Evolutionary conservation across 1,140 invertebrate species (phyloP).

Genomic region (Dreissena polymorpha): DNA sequence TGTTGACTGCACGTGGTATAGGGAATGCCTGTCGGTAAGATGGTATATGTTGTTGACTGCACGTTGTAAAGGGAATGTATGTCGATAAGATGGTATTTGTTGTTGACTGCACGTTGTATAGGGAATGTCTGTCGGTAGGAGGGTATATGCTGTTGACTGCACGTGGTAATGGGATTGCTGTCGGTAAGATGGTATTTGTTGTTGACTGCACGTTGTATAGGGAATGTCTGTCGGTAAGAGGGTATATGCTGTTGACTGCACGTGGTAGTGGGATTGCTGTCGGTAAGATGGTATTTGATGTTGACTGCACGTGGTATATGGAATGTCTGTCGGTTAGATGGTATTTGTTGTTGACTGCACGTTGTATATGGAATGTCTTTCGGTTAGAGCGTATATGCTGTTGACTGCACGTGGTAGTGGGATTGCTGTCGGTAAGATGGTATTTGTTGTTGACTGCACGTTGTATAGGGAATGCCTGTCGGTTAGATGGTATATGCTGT

Average conservation of each 20-base stretch:
- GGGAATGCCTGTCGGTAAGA: no score
- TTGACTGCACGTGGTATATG: neutral
- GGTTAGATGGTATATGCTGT: neutral
- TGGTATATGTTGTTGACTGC: neutral
- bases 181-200: neutral
- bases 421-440: neutral
- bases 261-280: neutral
- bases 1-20: no score
- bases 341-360: neutral
- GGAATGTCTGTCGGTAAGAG: neutral
- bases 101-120: neutral
- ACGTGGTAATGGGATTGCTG: neutral
- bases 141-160: no score
- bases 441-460: neutral
- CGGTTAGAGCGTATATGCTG: neutral
- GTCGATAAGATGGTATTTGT: neutral
- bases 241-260: neutral
- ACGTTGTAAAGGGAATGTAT: neutral
- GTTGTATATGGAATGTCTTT: neutral
- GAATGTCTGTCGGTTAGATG: neutral
- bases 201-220: neutral
- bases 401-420: neutral
- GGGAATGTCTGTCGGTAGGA: no score
- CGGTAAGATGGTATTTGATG: neutral
- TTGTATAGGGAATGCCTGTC: neutral